These are phyloP conservation scores for Dugesia japonica DNA, from an alignment of 2,888 invertebrate genomes.

Conservation along the genomic window DNA sequence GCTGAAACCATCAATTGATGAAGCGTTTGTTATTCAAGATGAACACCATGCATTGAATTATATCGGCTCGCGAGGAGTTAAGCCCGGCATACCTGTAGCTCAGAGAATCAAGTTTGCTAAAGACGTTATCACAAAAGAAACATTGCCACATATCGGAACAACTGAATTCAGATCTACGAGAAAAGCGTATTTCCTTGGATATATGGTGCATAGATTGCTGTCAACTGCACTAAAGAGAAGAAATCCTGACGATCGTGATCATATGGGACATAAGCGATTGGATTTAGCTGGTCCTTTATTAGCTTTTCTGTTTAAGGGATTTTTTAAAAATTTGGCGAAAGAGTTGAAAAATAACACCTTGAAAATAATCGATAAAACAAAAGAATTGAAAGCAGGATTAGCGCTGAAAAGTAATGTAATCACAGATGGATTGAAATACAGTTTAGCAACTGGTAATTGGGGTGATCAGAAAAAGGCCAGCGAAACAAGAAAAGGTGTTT, in stretches of 20 bases:
- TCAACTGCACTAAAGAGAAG: conserved; percentile 73
- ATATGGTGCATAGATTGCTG: conserved; percentile 92
- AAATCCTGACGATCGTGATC: conserved; percentile 96
- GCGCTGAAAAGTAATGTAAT: conserved; percentile 92
- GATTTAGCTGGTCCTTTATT: conserved; percentile 90
- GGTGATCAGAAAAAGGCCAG: conserved; percentile 99
- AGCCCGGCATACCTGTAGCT: conserved; percentile 93
- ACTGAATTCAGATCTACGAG: conserved; percentile 99
- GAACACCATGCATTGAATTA: conserved; percentile 96
- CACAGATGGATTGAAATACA: conserved; percentile 89
- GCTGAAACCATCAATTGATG: conserved; percentile 93
- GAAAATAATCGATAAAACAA: conserved; percentile 92
- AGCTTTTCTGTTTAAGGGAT: conserved; percentile 83
- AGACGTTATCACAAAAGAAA: conserved; percentile 98
- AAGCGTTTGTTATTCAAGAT: conserved; percentile 93
- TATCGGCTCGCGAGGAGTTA: conserved; percentile 86
- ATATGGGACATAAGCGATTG: conserved; percentile 92
- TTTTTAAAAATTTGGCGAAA: conserved; percentile 85
- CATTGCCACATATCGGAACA: conserved; percentile 96
- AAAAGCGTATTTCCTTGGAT: conserved; percentile 85
- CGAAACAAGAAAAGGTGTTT: conserved; percentile 86
- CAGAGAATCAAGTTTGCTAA: conserved; percentile 95
- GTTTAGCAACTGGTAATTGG: conserved; percentile 98
- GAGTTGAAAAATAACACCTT: conserved; percentile 92
- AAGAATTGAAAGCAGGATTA: conserved; percentile 89